Conservation (phyloP, 2,888 invertebrate genomes). For the Pinctada fucata region DNA sequence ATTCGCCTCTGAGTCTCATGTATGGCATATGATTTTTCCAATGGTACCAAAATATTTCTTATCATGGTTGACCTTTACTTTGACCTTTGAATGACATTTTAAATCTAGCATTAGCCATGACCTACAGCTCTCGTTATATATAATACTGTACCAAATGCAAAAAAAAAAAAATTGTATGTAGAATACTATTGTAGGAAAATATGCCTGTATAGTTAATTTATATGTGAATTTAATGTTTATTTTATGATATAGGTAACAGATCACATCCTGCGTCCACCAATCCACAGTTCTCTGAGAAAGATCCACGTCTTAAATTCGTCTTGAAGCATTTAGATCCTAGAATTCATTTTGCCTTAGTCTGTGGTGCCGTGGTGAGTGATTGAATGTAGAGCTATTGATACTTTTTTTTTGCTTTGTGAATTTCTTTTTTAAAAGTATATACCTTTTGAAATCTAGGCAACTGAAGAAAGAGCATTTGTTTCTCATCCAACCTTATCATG, state of each 20-base stretch:
- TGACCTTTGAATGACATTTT: too few relatives aligned
- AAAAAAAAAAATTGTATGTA: too few relatives aligned
- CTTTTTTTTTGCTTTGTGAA: background rate
- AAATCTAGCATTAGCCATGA: too few relatives aligned
- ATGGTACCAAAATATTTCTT: too few relatives aligned
- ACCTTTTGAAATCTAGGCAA: background rate
- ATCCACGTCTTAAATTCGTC: slow-evolving; percentile 70
- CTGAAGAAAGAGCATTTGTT: background rate
- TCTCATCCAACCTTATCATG: background rate
- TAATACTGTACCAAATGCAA: too few relatives aligned
- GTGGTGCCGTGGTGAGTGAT: slow-evolving; percentile 76
- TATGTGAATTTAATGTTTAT: too few relatives aligned
- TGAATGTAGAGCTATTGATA: background rate
- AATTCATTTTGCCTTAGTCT: slow-evolving; percentile 77
- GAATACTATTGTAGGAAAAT: too few relatives aligned
- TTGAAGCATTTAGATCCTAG: slow-evolving; percentile 73
- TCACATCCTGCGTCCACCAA: slow-evolving; percentile 73
- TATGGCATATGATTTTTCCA: too few relatives aligned
- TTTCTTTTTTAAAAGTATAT: background rate
- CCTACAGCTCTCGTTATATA: too few relatives aligned
- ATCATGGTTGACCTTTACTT: too few relatives aligned
- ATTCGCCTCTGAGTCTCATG: too few relatives aligned
- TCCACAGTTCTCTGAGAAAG: slow-evolving; percentile 69
- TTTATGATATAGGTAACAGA: slow-evolving; percentile 68
- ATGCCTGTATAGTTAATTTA: too few relatives aligned